These are phyloP conservation scores for Ceyx melanurus DNA, from an alignment of 2,113 vertebrate species.

Conservation along the genomic window DNA sequence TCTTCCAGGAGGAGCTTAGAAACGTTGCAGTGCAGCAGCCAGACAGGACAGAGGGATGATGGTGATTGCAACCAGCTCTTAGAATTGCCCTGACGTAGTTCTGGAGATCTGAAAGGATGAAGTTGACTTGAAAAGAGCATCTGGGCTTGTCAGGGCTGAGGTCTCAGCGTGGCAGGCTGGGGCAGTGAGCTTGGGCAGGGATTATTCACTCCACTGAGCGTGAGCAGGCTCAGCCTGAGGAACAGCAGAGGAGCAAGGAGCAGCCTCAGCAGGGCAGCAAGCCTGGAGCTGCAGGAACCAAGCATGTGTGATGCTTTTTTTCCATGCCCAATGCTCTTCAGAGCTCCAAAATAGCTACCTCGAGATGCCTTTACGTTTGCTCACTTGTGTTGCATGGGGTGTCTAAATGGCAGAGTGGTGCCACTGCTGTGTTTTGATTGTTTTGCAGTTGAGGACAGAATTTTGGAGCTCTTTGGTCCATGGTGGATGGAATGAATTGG, in stretches of 20 bases:
- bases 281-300: fast-evolving
- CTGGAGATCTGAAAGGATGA: not conserved
- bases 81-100: not conserved
- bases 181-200: not conserved
- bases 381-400: not conserved
- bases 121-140: not conserved
- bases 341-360: not conserved
- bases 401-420: not conserved
- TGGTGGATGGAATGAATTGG: not conserved
- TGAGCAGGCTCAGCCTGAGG: not conserved
- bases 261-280: fast-evolving
- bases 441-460: not conserved
- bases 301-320: fast-evolving
- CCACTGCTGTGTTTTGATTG: not conserved
- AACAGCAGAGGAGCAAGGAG: fast-evolving
- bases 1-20: not conserved
- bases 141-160: not conserved
- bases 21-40: not conserved
- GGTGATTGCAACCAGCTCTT: not conserved
- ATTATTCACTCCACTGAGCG: fast-evolving
- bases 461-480: not conserved
- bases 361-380: not conserved
- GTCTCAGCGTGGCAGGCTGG: fast-evolving
- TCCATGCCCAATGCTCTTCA: fast-evolving
- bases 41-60: not conserved